A percentile compares a stretch with the other conserved stretches of the same genome.
These are phyloP conservation scores for Leucoraja ocellata DNA, from an alignment of 2,797 vertebrate species.

Conservation along the genomic window DNA sequence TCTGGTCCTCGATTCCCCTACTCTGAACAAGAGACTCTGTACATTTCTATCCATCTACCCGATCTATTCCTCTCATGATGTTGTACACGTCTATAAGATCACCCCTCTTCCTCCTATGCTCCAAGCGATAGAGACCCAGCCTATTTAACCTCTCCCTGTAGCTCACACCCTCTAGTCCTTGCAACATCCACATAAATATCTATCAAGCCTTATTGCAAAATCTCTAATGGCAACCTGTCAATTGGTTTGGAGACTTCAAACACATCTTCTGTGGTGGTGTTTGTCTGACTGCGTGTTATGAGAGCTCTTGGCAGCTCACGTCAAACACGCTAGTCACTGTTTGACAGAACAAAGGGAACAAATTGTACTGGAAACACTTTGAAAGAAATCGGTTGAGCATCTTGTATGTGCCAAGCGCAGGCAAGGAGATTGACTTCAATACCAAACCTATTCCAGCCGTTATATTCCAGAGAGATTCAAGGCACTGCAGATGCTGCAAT, in stretches of 20 bases:
- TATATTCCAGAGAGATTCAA: not conserved
- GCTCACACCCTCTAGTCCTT: too few species aligned
- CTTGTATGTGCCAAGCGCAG: not conserved
- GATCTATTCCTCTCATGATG: too few species aligned
- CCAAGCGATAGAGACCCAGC: too few species aligned
- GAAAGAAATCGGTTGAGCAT: not conserved
- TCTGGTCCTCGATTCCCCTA: too few species aligned
- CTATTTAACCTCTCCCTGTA: too few species aligned
- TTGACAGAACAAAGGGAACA: not conserved
- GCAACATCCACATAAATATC: too few species aligned
- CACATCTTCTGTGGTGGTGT: not conserved
- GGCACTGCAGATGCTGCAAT: too few species aligned
- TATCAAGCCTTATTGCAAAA: not conserved
- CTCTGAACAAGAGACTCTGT: too few species aligned
- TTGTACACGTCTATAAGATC: too few species aligned
- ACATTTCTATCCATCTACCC: too few species aligned
- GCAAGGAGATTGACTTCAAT: not conserved
- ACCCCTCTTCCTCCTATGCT: too few species aligned
- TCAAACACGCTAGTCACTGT: not conserved
- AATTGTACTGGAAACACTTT: not conserved
- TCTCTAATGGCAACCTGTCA: not conserved
- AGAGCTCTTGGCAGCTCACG: not conserved
- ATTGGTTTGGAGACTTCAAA: not conserved
- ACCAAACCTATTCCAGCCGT: not conserved
- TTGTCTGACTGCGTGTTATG: not conserved